Base-by-base conservation (phyloP, 1,140 invertebrate species). In the Hydropsyche tenuis region DNA sequence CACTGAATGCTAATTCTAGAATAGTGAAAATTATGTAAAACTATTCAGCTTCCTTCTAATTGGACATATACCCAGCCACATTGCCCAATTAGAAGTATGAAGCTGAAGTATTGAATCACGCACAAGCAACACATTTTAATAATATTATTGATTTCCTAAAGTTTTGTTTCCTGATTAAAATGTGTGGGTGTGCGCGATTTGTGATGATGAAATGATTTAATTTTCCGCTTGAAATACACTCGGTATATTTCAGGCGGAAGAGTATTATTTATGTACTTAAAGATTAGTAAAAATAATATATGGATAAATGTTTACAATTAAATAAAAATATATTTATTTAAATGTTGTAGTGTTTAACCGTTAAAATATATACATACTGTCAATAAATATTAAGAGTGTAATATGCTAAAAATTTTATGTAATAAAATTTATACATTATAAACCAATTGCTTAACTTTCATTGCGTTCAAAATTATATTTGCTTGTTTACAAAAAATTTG, bases 1-100 rank as follows among this genome's bases (percentile, higher is more conserved):
- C 6, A 14, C 12, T 27, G 18, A 23, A 62, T 5, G 4, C 12
- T 62, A 51, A 51, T 23, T 62, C n/a, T 62, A 22, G 18, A 5
- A 16, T 62, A 51, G 56, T 7, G n/a, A 62, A 4, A 62, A 23
- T 62, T 14, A 14, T 62, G 14, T 51, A 71, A 27, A 9, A 37
- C 14, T 5, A 22, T 64, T 77, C 75, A 77, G 77, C 73, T 79
- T 62, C 71, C 37, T 77, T 78, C 77, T 77, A 76, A 80, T 80
- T 79, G 79, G 75, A 68, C 77, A 79, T 78, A 68, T 75, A 69
- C 77, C 79, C 79, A 80, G 79, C 79, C 79, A 80, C 79, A 78
- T 80, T 77, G 71, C 69, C 77, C 79, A 79, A 80, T 80, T 73
- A 78, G 76, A 76, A 72, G 69, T 46, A 51, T 18, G 64, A 72